Base-by-base conservation (phyloP, 2,113 vertebrate species). In the Serranochromis macrocephalus region DNA sequence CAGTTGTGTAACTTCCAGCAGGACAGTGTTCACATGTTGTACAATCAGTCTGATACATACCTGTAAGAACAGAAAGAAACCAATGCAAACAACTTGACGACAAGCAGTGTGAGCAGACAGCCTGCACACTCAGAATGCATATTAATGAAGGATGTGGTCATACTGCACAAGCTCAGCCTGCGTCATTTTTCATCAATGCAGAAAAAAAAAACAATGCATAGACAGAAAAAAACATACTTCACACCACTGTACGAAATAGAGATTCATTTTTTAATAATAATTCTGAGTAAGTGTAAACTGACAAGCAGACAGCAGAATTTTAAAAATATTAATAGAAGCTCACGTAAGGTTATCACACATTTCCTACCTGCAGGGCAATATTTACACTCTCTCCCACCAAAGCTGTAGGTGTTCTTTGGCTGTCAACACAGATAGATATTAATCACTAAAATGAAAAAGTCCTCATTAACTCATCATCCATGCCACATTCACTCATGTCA, bases 81-180 rank as follows among this genome's bases (percentile, higher is more conserved):
- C n/a, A n/a, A n/a, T n/a, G n/a, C n/a, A n/a, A n/a, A n/a, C n/a
- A n/a, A n/a, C n/a, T n/a, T n/a, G n/a, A n/a, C n/a, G n/a, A n/a
- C n/a, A n/a, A n/a, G n/a, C n/a, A n/a, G n/a, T n/a, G n/a, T n/a
- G n/a, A n/a, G n/a, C n/a, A n/a, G n/a, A n/a, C n/a, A n/a, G n/a
- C n/a, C n/a, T n/a, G n/a, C n/a, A n/a, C n/a, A n/a, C n/a, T n/a
- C n/a, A n/a, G n/a, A n/a, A n/a, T n/a, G n/a, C n/a, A n/a, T n/a
- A n/a, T n/a, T n/a, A 7, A 55, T 93, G 66, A 94, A 96, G 95
- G 96, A 96, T 96, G 96, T 96, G 96, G 96, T 96, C 89, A 10
- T 79, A 33, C 33, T 73, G 38, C 38, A 82, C 21, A 16, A 33
- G 4, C 31, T 79, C 8, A 42, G 75, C 2, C 0, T 38, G 79